These are phyloP conservation scores for Agrotis clavis DNA, from an alignment of 2,888 invertebrate species.

Conservation along the genomic window DNA sequence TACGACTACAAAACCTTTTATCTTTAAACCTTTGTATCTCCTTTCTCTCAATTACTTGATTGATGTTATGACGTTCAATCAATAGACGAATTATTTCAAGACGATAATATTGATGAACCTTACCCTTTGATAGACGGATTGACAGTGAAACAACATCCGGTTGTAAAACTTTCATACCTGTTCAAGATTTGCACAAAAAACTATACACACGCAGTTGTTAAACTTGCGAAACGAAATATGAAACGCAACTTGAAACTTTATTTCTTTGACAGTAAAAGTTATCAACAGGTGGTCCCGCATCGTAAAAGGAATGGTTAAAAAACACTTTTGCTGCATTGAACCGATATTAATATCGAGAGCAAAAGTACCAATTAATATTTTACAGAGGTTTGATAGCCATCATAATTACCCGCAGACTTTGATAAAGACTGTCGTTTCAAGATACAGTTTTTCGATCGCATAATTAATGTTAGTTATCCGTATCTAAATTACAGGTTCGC, in stretches of 20 bases:
- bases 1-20: conserved; percentile 56
- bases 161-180: conserved; percentile 68
- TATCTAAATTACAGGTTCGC: conserved; percentile 52
- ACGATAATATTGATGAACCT: conserved; percentile 55
- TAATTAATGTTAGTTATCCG: conserved; percentile 48
- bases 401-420: conserved; percentile 51
- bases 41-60: conserved; percentile 66
- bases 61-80: conserved; percentile 61
- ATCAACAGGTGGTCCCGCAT: conserved; percentile 46
- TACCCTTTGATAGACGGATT: conserved; percentile 60
- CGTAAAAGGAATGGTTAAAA: conserved; percentile 35
- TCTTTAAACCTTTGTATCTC: conserved; percentile 56
- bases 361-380: conserved; percentile 62
- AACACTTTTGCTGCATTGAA: conserved; percentile 55
- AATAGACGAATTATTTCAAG: conserved; percentile 61
- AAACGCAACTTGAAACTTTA: conserved; percentile 59
- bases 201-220: conserved; percentile 58
- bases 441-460: conserved; percentile 39
- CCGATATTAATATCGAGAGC: conserved; percentile 58
- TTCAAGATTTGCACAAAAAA: conserved; percentile 66
- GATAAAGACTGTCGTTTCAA: conserved; percentile 53
- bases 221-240: conserved; percentile 39
- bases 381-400: conserved; percentile 56
- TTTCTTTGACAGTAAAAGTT: conserved; percentile 38
- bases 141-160: conserved; percentile 55